Conservation (phyloP, 2,113 vertebrate species). For the Phaethornis superciliosus region DNA sequence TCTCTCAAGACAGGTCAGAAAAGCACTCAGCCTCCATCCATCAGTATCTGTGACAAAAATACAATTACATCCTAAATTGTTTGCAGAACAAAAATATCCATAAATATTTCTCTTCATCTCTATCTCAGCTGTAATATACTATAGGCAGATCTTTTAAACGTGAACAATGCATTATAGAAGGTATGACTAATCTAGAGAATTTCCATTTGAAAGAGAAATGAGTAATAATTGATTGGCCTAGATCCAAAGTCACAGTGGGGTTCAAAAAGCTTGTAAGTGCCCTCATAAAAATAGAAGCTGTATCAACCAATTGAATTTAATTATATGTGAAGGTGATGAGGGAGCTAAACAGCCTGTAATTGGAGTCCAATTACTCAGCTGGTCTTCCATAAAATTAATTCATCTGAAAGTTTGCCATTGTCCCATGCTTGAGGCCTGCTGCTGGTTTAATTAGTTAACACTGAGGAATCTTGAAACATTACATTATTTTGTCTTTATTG, state of each 20-base stretch:
- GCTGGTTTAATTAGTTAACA: conserved; percentile 82
- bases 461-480: conserved; percentile 79
- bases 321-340: conserved; percentile 86
- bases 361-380: conserved; percentile 86
- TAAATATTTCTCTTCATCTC: neutral
- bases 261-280: conserved; percentile 83
- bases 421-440: conserved; percentile 73
- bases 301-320: conserved; percentile 86
- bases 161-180: conserved; percentile 51
- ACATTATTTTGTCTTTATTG: conserved; percentile 82
- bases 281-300: conserved; percentile 85
- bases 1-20: neutral
- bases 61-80: neutral
- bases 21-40: neutral
- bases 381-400: conserved; percentile 87
- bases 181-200: conserved; percentile 74
- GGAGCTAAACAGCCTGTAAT: conserved; percentile 84
- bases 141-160: conserved; percentile 41
- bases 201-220: conserved; percentile 85
- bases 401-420: conserved; percentile 83
- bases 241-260: conserved; percentile 82
- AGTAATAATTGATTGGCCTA: conserved; percentile 82
- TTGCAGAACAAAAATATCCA: neutral
- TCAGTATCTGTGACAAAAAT: neutral
- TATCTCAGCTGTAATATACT: neutral